phyloP scores from a whole-genome alignment of 2,113 vertebrate genomes.

The Nannobrachium achirus region DNA sequence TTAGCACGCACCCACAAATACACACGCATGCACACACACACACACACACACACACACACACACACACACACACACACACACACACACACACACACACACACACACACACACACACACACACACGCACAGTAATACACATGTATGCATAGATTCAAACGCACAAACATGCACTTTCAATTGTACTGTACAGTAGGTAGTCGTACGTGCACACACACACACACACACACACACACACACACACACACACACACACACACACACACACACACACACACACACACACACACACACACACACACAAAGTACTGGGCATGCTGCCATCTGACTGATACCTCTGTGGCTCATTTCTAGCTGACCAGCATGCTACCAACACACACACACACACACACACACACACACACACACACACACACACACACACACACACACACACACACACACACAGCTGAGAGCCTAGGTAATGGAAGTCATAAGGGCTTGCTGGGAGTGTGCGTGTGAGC shows the following conservation, averaged over 20 bases:
- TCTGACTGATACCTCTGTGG: slow-evolving; percentile 72
- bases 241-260: slow-evolving; percentile 13
- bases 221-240: slow-evolving; percentile 13
- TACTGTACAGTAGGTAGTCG: too few species aligned
- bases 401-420: neutral
- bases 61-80: slow-evolving; percentile 9
- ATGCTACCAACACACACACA: slow-evolving; percentile 9
- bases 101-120: slow-evolving; percentile 16
- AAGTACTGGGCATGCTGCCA: slow-evolving; percentile 76
- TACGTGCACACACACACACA: slow-evolving; percentile 6
- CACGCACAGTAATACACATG: slow-evolving; percentile 1
- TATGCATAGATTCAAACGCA: neutral
- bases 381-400: slow-evolving; percentile 7
- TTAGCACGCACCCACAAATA: slow-evolving; percentile 85
- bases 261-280: slow-evolving; percentile 13
- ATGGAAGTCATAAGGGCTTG: too few species aligned
- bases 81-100: neutral
- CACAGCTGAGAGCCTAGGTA: too few species aligned
- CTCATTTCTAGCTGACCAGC: slow-evolving; percentile 32
- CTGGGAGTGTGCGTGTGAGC: neutral
- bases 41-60: neutral
- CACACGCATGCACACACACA: slow-evolving; percentile 49
- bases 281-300: slow-evolving; percentile 13
- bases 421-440: neutral
- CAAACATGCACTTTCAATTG: slow-evolving; percentile 9